Evolutionary conservation across 2,113 vertebrate species (phyloP), one percentile per base, ranked within the genome.

Genomic region (Progne subis): DNA sequence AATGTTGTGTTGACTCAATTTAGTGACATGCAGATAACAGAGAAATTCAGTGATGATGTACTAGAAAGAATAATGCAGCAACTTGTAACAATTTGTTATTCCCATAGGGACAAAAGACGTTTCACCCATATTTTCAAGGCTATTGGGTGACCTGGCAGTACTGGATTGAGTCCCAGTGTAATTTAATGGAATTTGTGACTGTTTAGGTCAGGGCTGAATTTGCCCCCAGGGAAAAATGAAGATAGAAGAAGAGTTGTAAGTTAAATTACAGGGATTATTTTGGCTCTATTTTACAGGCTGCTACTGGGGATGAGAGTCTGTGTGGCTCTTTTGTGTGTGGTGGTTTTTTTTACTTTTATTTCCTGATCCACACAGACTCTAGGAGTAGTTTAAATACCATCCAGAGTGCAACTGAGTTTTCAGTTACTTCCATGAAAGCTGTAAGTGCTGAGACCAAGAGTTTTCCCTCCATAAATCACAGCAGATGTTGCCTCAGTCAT

Each of bases 181-280:
- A 71, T 94, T 94, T 69, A 94, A 70, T 81, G 71, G 92, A 61
- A 88, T 95, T 85, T 92, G 41, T 87, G 63, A 77, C 79, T 56
- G 16, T 86, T 93, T 82, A 92, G 79, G 68, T 96, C 88, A 77
- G 76, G 44, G 37, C 60, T 93, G 88, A 95, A 94, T 96, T 92
- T 92, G 11, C 18, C 88, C 41, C 49, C 0, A 1, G 95, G 92
- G 90, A 95, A 85, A 83, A 67, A 86, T 90, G 47, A 80, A 86
- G 71, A 78, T 71, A 12, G 71, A 93, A 12, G 71, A 93, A 77
- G 68, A 43, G 43, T 46, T 83, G 11, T 47, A 88, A 90, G 82
- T 80, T 83, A 67, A 90, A 81, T 95, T 78, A 67, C 17, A 78
- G 46, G 39, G 41, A 91, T 37, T 37, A 18, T 34, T 37, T 37